Percentiles rank a stretch among this genome's conserved stretches.
Conservation (phyloP, 2,113 vertebrate species). For the Cromileptes altivelis region DNA sequence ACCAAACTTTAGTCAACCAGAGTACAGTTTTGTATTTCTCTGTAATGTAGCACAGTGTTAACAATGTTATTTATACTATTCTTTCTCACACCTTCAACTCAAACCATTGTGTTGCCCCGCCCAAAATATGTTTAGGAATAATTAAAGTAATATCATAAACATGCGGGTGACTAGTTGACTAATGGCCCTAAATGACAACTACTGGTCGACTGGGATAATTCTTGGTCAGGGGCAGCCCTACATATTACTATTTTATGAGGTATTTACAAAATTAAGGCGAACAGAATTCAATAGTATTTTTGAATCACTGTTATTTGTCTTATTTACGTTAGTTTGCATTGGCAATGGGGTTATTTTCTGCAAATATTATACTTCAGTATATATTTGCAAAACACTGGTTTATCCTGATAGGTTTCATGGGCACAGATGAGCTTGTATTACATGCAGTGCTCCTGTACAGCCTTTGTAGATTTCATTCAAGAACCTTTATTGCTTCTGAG, state of each 20-base stretch:
- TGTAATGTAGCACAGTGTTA: no score
- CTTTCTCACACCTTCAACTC: no score
- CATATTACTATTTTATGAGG: background rate
- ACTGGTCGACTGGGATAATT: no score
- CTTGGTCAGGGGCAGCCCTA: no score
- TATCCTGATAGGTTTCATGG: background rate
- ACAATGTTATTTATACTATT: no score
- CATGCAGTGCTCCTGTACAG: conserved; percentile 10
- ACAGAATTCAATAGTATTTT: background rate
- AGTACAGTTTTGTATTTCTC: no score
- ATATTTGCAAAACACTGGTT: background rate
- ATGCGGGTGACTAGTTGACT: no score
- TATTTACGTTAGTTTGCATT: background rate
- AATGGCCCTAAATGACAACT: no score
- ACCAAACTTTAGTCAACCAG: no score
- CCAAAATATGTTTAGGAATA: no score
- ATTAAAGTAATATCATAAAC: no score
- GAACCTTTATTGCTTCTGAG: conserved; percentile 47
- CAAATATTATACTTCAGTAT: background rate
- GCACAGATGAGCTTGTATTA: conserved; percentile 23
- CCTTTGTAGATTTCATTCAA: conserved; percentile 44
- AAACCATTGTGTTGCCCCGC: no score
- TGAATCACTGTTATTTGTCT: background rate
- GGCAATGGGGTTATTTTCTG: background rate
- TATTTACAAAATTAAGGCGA: background rate